Evolutionary conservation across 1,140 invertebrate genomes (phyloP), one percentile per base, ranked within the genome.

Genomic region (Zaprionus nigranus): DNA sequence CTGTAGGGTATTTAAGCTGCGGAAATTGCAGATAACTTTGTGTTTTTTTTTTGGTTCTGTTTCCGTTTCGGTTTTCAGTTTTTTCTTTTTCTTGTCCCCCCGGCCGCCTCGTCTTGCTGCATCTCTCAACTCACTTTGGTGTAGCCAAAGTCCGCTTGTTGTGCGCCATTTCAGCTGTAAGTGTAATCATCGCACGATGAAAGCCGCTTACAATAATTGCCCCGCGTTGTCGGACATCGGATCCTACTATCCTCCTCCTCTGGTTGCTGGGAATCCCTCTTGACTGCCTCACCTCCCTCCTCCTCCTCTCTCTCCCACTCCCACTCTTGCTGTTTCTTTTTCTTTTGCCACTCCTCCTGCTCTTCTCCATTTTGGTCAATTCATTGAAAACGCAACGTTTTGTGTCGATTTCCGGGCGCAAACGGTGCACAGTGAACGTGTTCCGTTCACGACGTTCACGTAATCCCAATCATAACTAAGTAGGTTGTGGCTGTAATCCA

Each of bases 161-260:
- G 75, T 76, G 84, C 84, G 67, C 84, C 81, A 83, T 84, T 88
- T 88, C 81, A 79, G 85, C 60, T 90, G 85, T 90, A 85, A 90
- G 85, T 90, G 85, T 90, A 90, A 90, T 90, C 85, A 90, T 88
- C 78, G 85, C 85, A 81, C 78, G 81, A 85, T 90, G 81, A 90
- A 90, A 90, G 85, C 85, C 85, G 85, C 85, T 90, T 90, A 90
- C 86, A 90, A 85, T 90, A 90, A 90, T 85, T 90, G 85, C 85
- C 75, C 71, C 75, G 79, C 87, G 67, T 88, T 88, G 84, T 84
- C 84, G 67, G 71, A 81, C 83, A 87, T 78, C 79, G 84, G 75
- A 63, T 72, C 75, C 67, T 43, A 58, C 34, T 62, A 34, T 34
- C 43, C 66, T 64, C 67, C 51, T 2, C 26, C 26, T 28, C 34